Base-by-base conservation (phyloP, 2,888 invertebrate species). In the Acrocera orbiculus region DNA sequence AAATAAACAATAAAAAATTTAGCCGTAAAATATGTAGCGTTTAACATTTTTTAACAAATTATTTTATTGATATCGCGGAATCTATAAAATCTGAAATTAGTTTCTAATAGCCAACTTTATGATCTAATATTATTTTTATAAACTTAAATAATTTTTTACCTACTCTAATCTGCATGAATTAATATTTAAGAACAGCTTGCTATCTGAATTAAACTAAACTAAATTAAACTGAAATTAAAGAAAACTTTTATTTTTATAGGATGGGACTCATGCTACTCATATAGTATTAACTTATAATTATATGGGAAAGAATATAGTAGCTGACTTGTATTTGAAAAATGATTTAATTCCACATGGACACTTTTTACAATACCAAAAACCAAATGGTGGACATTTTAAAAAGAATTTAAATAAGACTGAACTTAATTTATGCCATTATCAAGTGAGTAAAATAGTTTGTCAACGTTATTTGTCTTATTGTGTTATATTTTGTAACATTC, bases 271-370 rank as follows among this genome's bases (percentile, higher is more conserved):
- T 46, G 46, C 48, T 40, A 40, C 49, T 25, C 51, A 56, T 39
- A 51, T 57, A 54, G 73, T 71, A 42, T 62, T 83, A 49, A 70
- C 65, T 32, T 66, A 80, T 48, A 65, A 70, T 44, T 61, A 78
- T 41, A 70, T 76, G 46, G 76, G 73, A 29, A 66, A 70, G 50
- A 65, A 73, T 42, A 67, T 73, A 46, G 56, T 38, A 33, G 49
- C 55, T 44, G 57, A 58, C 46, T 48, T 58, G 38, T 47, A 51
- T 38, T 51, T 56, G 34, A 58, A 58, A 41, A 54, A 58, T 38
- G 42, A 48, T 37, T 48, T 58, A 27, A 54, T 58, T 48, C 58
- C 59, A 27, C 49, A 54, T 40, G 46, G 49, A 35, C 60, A 61
- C 48, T 61, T 58, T 50, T 46, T 61, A 43, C 54, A 56, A 35